Evolutionary conservation across 92 coral and sea anemone species (phyloP), one percentile per base, ranked within the genome.

Genomic region (Paragorgia papillata): DNA sequence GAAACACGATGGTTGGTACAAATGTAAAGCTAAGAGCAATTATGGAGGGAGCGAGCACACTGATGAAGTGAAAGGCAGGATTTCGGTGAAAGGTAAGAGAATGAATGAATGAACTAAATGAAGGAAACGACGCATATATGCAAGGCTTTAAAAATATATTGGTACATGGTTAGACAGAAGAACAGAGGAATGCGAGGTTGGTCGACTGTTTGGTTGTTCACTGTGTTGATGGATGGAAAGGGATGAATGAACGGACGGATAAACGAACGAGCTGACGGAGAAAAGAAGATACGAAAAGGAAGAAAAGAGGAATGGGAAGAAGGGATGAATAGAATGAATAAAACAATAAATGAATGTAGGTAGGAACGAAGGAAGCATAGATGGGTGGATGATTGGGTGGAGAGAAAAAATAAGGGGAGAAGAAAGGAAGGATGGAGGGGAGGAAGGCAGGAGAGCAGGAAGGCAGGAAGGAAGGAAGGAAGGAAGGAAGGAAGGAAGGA

Each of bases 1-100:
- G 3, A 71, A 71, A 55, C 78, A 71, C 9, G 78, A 71, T 32
- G 78, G 78, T 20, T 71, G 48, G 51, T 71, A 71, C 43, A 53
- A 55, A 7, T 71, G 78, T 18, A 18, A 8, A 22, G 78, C 29
- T 7, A 19, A 6, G 9, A 71, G 78, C 37, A 51, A 22, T 25
- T 71, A 71, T 49, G 58, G 50, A 27, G 78, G 51, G 1, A 57
- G 26, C 30, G 64, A n/a, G 17, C 63, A 71, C 35, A 21, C 1
- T 5, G 78, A 71, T 49, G 64, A 53, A 41, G 43, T 33, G 35
- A 55, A 14, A 22, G 78, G 62, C 20, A 53, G 78, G 54, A 19
- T 71, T 7, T 71, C 50, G 0, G 78, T 71, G 24, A 71, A 71
- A 71, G 78, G 78, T 71, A 49, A 20, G 10, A 37, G 43, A 10